Evolutionary conservation across 2,888 invertebrate species (phyloP).

Genomic region (Drosophila recens): DNA sequence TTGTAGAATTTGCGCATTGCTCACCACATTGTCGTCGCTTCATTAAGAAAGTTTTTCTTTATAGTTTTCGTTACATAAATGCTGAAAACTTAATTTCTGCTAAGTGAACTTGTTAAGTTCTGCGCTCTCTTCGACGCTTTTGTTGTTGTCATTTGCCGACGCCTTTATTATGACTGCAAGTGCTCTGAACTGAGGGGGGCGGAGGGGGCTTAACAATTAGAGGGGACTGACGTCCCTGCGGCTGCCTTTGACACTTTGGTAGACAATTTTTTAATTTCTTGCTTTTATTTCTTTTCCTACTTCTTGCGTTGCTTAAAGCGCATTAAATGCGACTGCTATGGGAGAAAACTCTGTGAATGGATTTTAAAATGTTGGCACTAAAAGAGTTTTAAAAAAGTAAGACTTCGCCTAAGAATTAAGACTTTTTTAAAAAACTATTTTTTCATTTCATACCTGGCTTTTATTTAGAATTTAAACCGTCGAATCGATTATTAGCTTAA

Average conservation of each 20-base stretch:
- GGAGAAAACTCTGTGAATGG: conserved; percentile 33
- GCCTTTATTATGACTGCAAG: conserved; percentile 44
- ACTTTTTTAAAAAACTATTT: background rate
- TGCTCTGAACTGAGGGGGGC: background rate
- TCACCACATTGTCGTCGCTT: conserved; percentile 77
- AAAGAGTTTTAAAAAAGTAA: conserved; percentile 35
- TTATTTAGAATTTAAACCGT: too few relatives aligned
- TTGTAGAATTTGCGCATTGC: conserved; percentile 54
- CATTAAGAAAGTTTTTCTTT: conserved; percentile 78
- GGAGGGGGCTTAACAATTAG: background rate
- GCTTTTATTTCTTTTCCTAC: background rate
- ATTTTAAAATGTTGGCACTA: conserved; percentile 40
- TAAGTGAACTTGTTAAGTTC: conserved; percentile 81
- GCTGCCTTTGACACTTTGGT: conserved; percentile 72
- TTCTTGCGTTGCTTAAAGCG: conserved; percentile 5
- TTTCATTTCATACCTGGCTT: too few relatives aligned
- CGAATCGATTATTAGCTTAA: too few relatives aligned
- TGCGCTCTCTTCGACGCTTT: conserved; percentile 39
- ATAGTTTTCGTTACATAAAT: conserved; percentile 79
- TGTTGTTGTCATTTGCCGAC: conserved; percentile 46
- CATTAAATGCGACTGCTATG: conserved; percentile 8
- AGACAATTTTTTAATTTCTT: conserved; percentile 16
- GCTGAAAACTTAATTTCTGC: conserved; percentile 32
- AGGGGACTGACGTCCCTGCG: conserved; percentile 32
- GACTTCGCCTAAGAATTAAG: conserved; percentile 23